Conservation (phyloP, 2,113 vertebrate genomes). For the Lasiurus borealis region DNA sequence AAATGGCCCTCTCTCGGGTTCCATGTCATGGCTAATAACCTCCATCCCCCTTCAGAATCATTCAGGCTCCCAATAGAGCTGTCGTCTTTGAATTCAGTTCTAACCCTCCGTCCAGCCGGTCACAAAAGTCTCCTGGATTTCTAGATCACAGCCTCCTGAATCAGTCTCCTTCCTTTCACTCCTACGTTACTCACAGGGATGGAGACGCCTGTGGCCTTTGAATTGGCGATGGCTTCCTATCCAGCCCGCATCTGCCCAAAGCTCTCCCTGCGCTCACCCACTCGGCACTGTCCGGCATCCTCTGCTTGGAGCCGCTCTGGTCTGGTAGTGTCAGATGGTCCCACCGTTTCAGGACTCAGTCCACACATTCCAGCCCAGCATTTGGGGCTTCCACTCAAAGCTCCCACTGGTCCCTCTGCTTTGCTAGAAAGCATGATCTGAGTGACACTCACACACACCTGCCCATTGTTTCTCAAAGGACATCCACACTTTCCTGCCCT, state of each 20-base stretch:
- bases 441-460: no score
- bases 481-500: neutral
- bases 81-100: neutral
- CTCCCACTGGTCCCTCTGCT: neutral
- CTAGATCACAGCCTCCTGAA: neutral
- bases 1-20: neutral
- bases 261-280: neutral
- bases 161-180: neutral
- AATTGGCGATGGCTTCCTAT: neutral
- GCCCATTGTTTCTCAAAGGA: no score
- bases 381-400: neutral
- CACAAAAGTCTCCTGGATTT: neutral
- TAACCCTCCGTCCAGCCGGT: neutral
- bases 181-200: accelerated
- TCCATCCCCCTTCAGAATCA: neutral
- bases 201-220: neutral
- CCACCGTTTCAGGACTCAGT: neutral
- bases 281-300: neutral
- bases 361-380: neutral
- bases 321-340: neutral
- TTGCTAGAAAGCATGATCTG: neutral
- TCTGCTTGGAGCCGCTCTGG: neutral
- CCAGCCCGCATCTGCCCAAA: neutral
- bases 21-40: neutral
- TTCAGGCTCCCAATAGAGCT: neutral